Percentiles rank a stretch among this genome's conserved stretches.
phyloP scores from a whole-genome alignment of 1,140 invertebrate genomes.

The Atta colombica region DNA sequence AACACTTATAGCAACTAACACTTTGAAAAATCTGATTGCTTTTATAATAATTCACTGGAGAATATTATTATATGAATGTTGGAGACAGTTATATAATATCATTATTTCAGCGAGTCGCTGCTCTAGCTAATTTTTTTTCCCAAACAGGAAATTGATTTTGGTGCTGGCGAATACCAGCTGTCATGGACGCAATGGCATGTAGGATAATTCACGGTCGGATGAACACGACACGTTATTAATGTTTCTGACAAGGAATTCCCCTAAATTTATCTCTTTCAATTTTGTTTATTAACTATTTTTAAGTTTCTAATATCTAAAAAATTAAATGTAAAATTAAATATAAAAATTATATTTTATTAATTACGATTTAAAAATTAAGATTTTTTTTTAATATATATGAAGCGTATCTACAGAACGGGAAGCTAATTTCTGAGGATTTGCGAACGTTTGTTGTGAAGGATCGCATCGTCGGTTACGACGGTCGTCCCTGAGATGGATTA shows the following conservation, averaged over 20 bases:
- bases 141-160: slow-evolving; percentile 71
- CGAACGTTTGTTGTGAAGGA: slow-evolving; percentile 21
- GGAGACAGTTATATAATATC: slow-evolving; percentile 43
- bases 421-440: background rate
- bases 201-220: slow-evolving; percentile 64
- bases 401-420: background rate
- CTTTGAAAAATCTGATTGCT: background rate
- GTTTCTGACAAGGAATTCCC: slow-evolving; percentile 1
- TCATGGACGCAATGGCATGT: slow-evolving; percentile 11
- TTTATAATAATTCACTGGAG: background rate
- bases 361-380: background rate
- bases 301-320: background rate
- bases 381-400: background rate
- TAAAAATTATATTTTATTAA: background rate
- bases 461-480: background rate
- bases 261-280: no score
- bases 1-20: no score
- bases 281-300: background rate
- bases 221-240: slow-evolving; percentile 32
- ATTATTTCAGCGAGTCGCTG: slow-evolving; percentile 23
- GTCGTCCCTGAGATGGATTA: background rate
- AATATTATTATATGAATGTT: background rate
- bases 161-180: slow-evolving; percentile 63
- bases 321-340: background rate
- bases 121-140: slow-evolving; percentile 29